phyloP scores from a whole-genome alignment of 2,888 invertebrate species.

The Acanthopleura granulata region DNA sequence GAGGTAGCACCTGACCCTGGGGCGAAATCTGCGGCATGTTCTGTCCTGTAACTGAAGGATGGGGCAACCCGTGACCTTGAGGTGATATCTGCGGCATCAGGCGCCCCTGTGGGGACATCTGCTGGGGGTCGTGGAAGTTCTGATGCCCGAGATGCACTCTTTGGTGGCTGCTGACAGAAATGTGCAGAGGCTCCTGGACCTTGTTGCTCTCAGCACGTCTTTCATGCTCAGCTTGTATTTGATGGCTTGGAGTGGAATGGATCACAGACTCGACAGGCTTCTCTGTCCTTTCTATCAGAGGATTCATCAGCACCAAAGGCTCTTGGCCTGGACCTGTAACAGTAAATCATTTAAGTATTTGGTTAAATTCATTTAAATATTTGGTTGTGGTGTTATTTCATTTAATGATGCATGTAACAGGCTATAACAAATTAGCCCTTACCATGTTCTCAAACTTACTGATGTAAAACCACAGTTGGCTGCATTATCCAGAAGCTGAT shows the following conservation, averaged over 20 bases:
- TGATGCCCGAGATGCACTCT: conserved; percentile 5
- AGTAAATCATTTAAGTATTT: too few relatives aligned
- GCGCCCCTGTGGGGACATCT: conserved; percentile 7
- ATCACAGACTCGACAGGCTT: neutral
- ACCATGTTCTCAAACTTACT: too few relatives aligned
- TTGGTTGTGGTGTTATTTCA: too few relatives aligned
- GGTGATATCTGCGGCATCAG: conserved; percentile 9
- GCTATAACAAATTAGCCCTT: too few relatives aligned
- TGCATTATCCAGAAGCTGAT: too few relatives aligned
- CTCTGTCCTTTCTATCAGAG: neutral
- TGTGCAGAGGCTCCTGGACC: conserved; percentile 25
- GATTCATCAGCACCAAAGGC: neutral
- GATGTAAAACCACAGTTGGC: too few relatives aligned
- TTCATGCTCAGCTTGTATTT: neutral
- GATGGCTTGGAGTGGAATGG: neutral
- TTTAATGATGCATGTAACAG: too few relatives aligned
- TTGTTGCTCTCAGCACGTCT: neutral
- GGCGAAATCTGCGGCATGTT: conserved; percentile 14
- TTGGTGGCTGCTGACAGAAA: conserved; percentile 12
- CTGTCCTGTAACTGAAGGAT: neutral
- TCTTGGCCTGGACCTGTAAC: neutral
- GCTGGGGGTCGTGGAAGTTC: neutral
- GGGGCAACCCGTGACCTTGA: neutral
- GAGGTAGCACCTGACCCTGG: neutral
- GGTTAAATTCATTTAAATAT: too few relatives aligned